These are phyloP conservation scores for Leistus spinibarbis DNA, from an alignment of 2,888 invertebrate species.

Conservation along the genomic window DNA sequence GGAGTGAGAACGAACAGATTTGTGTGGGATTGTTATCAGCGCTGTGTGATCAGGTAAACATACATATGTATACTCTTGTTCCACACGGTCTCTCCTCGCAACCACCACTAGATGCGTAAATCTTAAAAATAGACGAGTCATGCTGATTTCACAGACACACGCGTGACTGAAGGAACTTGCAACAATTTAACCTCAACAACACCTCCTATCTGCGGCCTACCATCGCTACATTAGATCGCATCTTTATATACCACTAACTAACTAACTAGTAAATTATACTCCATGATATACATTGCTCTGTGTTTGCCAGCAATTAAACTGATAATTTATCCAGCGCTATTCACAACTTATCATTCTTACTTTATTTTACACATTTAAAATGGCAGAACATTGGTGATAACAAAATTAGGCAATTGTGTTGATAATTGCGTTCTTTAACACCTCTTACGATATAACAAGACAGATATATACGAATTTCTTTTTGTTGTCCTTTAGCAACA, in stretches of 20 bases:
- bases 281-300: not conserved
- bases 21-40: slow-evolving; percentile 25
- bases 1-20: too few relatives aligned
- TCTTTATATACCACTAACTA: not conserved
- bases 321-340: too few relatives aligned
- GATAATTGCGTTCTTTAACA: too few relatives aligned
- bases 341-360: too few relatives aligned
- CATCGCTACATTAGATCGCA: not conserved
- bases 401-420: too few relatives aligned
- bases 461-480: too few relatives aligned
- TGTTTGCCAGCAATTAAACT: too few relatives aligned
- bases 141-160: not conserved
- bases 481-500: too few relatives aligned
- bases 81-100: not conserved
- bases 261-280: not conserved
- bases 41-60: slow-evolving; percentile 21
- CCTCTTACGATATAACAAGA: too few relatives aligned
- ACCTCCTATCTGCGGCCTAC: not conserved
- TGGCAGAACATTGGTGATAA: too few relatives aligned
- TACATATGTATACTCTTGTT: slow-evolving; percentile 29
- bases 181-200: not conserved
- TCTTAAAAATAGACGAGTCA: not conserved
- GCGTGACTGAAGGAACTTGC: not conserved
- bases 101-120: not conserved
- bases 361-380: too few relatives aligned